These are phyloP conservation scores for Pluvialis apricaria DNA, from an alignment of 2,113 vertebrate species.

Conservation along the genomic window DNA sequence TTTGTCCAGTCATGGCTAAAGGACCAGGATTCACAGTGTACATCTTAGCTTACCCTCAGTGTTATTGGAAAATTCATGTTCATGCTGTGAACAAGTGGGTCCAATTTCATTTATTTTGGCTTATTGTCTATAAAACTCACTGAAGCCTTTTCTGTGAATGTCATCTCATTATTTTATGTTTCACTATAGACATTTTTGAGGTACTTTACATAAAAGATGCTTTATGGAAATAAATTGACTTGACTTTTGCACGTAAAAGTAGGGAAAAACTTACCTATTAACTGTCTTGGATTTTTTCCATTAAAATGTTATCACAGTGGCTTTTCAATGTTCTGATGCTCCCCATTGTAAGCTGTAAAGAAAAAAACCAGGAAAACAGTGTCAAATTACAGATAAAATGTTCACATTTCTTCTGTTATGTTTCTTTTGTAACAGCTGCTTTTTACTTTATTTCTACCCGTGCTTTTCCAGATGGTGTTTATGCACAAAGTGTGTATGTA, in stretches of 20 bases:
- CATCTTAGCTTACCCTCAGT: neutral
- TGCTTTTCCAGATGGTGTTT: neutral
- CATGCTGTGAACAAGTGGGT: neutral
- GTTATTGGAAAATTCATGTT: neutral
- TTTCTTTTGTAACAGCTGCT: neutral
- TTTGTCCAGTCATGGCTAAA: neutral
- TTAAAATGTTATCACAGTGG: neutral
- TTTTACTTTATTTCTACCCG: neutral
- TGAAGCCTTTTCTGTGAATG: neutral
- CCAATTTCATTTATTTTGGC: neutral
- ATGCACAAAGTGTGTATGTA: neutral
- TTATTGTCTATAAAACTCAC: neutral
- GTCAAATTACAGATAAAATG: neutral
- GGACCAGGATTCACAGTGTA: neutral
- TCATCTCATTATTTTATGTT: slow-evolving; percentile 4
- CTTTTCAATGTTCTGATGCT: neutral
- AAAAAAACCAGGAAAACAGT: neutral
- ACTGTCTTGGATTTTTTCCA: neutral
- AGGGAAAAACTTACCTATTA: neutral
- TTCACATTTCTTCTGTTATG: neutral
- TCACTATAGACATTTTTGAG: neutral
- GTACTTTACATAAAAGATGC: neutral
- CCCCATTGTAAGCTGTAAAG: neutral
- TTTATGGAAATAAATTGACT: neutral
- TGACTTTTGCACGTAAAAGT: neutral